Conservation (phyloP, 2,113 vertebrate species). For the pig (Sus scrofa) region T2T-Sscrofa CM000816.6:109061001-109061500, state of each 20-base stretch:
- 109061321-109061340: neutral
- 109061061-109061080: neutral
- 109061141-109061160: neutral
- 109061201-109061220: neutral
- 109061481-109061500: neutral
- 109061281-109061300: neutral
- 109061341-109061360: neutral
- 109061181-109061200: neutral
- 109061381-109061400: neutral
- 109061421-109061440: neutral
- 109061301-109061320: neutral
- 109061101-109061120: neutral
- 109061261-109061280: constrained; percentile 20
- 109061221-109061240: constrained; percentile 5
- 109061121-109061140: neutral
- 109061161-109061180: neutral
- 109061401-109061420: neutral
- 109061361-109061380: neutral
- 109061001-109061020: neutral
- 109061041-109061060: neutral
- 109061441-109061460: neutral
- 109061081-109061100: neutral
- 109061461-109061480: neutral
- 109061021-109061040: neutral
- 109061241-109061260: neutral